Conservation (phyloP, 2,113 vertebrate genomes). For the Heterotis niloticus region DNA sequence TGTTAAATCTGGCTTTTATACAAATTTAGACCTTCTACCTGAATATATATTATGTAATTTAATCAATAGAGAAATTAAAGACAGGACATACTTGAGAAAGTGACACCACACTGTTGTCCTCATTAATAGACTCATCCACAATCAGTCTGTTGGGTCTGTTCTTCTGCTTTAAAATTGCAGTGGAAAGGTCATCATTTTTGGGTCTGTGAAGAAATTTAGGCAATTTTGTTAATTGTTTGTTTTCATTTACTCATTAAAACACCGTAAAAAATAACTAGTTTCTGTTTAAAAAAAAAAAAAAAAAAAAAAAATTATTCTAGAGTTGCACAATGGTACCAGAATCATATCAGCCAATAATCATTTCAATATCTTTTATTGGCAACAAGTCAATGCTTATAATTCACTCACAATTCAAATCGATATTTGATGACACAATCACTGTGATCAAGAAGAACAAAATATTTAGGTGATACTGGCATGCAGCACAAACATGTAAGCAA, state of each 20-base stretch:
- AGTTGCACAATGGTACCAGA: background rate
- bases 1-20: too few species aligned
- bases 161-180: slow-evolving; percentile 98
- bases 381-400: too few species aligned
- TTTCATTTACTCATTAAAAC: background rate
- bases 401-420: too few species aligned
- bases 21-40: background rate
- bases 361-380: background rate
- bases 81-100: slow-evolving; percentile 81
- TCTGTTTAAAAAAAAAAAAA: background rate
- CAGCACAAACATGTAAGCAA: too few species aligned
- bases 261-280: background rate
- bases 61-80: background rate
- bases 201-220: slow-evolving; percentile 59
- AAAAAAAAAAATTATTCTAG: background rate
- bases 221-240: background rate
- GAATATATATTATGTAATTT: background rate
- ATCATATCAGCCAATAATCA: background rate
- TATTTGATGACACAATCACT: too few species aligned
- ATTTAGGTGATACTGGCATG: too few species aligned
- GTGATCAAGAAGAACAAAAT: too few species aligned
- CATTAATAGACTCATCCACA: slow-evolving; percentile 98
- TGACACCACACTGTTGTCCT: slow-evolving; percentile 98
- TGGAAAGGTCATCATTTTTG: slow-evolving; percentile 93
- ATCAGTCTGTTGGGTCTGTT: slow-evolving; percentile 95